phyloP scores from a whole-genome alignment of 2,797 vertebrate genomes.

The Fistularia commersonii region DNA sequence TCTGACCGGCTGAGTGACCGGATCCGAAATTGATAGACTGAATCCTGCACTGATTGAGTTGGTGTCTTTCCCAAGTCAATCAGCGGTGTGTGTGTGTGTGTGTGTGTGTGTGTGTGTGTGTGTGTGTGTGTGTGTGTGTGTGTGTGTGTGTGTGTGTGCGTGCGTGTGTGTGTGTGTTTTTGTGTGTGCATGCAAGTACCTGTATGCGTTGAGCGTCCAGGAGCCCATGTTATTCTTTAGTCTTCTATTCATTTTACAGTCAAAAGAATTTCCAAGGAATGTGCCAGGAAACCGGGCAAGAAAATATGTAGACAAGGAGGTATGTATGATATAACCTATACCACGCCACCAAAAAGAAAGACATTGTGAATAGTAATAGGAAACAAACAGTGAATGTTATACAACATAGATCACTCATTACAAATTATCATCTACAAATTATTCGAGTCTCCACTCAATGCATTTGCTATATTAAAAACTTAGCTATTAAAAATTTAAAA shows the following conservation, averaged over 20 bases:
- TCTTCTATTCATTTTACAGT: conserved; percentile 99
- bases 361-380: too few relatives aligned
- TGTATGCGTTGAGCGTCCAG: conserved; percentile 61
- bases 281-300: conserved; percentile 99
- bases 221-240: conserved; percentile 99
- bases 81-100: conserved; percentile 44
- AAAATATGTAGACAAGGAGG: conserved; percentile 99
- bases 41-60: conserved; percentile 69
- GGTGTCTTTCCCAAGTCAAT: conserved; percentile 68
- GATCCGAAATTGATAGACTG: conserved; percentile 54
- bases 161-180: conserved; percentile 40
- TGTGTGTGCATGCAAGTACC: conserved; percentile 58
- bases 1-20: conserved; percentile 50
- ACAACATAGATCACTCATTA: too few relatives aligned
- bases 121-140: conserved; percentile 43
- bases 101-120: conserved; percentile 11
- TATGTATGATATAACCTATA: conserved; percentile 92
- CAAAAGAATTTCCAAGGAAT: conserved; percentile 99
- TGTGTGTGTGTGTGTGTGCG: conserved; percentile 43
- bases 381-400: too few relatives aligned
- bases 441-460: conserved; percentile 31
- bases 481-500: conserved; percentile 6
- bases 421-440: conserved; percentile 54
- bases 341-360: conserved; percentile 26
- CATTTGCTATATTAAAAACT: conserved; percentile 16